Percentiles rank a stretch among this genome's conserved stretches.
phyloP scores from a whole-genome alignment of 2,113 vertebrate species.

The Patagioenas fasciata region DNA sequence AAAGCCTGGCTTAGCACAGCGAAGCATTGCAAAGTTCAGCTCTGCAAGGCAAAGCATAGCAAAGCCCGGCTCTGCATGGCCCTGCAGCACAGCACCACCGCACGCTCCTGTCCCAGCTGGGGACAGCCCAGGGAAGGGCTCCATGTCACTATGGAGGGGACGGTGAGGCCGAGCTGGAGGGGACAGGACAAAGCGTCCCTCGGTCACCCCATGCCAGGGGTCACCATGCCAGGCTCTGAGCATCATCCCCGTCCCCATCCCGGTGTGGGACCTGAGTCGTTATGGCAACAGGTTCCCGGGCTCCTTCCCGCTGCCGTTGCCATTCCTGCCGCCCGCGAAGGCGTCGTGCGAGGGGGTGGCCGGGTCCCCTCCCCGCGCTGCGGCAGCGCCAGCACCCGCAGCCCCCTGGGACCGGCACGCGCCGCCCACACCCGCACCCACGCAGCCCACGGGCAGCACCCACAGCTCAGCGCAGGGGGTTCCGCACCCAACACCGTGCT shows the following conservation, averaged over 20 bases:
- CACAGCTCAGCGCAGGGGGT: neutral
- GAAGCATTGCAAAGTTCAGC: neutral
- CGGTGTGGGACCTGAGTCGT: neutral
- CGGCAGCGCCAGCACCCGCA: conserved; percentile 15
- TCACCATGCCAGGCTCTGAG: neutral
- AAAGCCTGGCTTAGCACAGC: neutral
- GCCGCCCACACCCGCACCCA: neutral
- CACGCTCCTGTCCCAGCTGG: fast-evolving
- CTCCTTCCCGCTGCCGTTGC: conserved; percentile 35
- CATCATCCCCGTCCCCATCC: neutral
- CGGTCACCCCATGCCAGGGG: fast-evolving
- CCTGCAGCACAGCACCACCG: neutral
- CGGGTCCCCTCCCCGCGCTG: conserved; percentile 15
- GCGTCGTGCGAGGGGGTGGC: conserved; percentile 35
- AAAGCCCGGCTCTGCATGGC: neutral
- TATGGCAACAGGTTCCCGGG: conserved; percentile 63
- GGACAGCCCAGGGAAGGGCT: neutral
- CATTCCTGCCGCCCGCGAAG: conserved; percentile 1
- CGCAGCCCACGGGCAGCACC: neutral
- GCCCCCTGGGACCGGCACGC: conserved; percentile 20
- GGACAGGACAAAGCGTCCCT: neutral
- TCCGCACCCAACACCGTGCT: neutral
- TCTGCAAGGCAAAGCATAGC: neutral
- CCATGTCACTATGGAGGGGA: fast-evolving
- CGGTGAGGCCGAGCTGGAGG: fast-evolving